Evolutionary conservation across 2,888 invertebrate species (phyloP).

Genomic region (Harpalus rufipes): DNA sequence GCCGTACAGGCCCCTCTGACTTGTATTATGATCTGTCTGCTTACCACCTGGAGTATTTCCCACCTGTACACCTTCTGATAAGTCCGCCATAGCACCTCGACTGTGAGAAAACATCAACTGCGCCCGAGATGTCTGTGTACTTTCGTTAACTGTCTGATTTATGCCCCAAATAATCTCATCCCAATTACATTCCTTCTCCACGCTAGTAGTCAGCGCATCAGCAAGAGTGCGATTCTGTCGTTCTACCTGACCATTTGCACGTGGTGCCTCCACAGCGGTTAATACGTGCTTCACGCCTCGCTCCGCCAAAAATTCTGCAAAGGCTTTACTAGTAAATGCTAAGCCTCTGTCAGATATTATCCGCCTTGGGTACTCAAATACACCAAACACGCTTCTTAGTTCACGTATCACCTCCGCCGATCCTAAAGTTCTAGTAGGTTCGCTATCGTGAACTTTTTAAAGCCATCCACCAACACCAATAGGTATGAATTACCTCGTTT

Average conservation of each 20-base stretch:
- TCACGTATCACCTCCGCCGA: conserved; percentile 42
- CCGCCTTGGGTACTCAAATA: conserved; percentile 68
- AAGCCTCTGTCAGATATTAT: conserved; percentile 69
- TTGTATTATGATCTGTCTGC: neutral
- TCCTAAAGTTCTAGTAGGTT: conserved; percentile 40
- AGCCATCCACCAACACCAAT: conserved; percentile 69
- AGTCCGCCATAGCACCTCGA: conserved; percentile 68
- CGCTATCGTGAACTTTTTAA: conserved; percentile 68
- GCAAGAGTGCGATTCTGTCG: conserved; percentile 70
- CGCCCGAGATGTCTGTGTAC: conserved; percentile 70
- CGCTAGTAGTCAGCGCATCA: conserved; percentile 70
- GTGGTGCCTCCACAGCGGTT: conserved; percentile 69
- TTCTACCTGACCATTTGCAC: conserved; percentile 66
- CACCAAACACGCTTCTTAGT: conserved; percentile 62
- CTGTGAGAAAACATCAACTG: conserved; percentile 70
- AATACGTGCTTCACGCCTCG: conserved; percentile 67
- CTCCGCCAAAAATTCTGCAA: conserved; percentile 58
- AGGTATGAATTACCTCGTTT: conserved; percentile 67
- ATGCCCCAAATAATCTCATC: conserved; percentile 71
- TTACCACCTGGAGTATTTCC: neutral
- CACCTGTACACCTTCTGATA: conserved; percentile 53
- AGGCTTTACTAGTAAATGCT: conserved; percentile 63
- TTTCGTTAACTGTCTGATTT: conserved; percentile 71
- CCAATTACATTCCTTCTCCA: conserved; percentile 69
- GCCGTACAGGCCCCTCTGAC: conserved; percentile 7